These are phyloP conservation scores for Clangula hyemalis DNA, from an alignment of 2,797 vertebrate species.

Conservation along the genomic window DNA sequence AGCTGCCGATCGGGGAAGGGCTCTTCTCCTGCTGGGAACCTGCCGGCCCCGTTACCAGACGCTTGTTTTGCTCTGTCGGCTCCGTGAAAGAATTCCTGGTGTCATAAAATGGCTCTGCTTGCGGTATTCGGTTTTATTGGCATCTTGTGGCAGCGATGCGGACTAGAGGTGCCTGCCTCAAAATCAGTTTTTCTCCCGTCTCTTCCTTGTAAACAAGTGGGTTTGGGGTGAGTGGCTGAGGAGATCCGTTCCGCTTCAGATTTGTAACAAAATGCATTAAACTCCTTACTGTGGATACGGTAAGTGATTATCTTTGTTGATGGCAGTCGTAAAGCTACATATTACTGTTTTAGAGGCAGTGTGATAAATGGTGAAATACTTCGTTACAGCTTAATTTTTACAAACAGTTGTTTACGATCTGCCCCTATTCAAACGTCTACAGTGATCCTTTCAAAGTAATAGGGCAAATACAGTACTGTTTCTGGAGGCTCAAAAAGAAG, in stretches of 20 bases:
- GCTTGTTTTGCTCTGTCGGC: not conserved
- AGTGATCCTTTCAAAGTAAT: constrained; percentile 32
- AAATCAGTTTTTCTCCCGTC: not conserved
- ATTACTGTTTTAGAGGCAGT: not conserved
- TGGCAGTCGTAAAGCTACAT: not conserved
- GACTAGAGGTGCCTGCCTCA: not conserved
- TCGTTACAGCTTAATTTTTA: constrained; percentile 20
- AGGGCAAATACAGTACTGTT: constrained; percentile 30
- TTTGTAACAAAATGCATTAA: not conserved
- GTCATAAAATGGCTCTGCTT: not conserved
- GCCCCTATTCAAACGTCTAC: not conserved
- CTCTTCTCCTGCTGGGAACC: not conserved
- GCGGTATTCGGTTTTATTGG: not conserved
- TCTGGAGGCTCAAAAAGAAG: constrained; percentile 44
- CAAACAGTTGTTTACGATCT: constrained; percentile 19
- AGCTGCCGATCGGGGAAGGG: constrained; percentile 24
- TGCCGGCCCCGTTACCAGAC: not conserved
- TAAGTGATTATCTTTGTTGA: constrained; percentile 11
- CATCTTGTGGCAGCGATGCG: not conserved
- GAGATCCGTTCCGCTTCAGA: not conserved
- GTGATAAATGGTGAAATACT: constrained; percentile 5
- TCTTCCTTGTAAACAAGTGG: fast-evolving
- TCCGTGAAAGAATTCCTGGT: not conserved
- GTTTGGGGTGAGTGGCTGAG: not conserved
- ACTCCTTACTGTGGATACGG: not conserved